Conservation (phyloP, 2,113 vertebrate species). For the Eurystomus gularis region DNA sequence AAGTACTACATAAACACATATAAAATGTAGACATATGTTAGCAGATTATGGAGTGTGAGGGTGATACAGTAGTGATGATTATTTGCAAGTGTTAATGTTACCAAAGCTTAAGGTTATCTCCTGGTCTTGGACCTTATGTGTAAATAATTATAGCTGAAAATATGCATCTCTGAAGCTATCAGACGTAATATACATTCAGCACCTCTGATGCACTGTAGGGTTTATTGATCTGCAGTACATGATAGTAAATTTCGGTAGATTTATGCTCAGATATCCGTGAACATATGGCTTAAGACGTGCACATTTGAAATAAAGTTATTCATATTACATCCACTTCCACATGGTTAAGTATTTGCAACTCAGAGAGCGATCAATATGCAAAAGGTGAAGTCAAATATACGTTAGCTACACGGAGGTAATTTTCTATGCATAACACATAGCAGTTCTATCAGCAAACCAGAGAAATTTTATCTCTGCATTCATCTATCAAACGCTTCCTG, state of each 20-base stretch:
- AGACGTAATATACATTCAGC: not conserved
- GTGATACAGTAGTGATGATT: conserved; percentile 51
- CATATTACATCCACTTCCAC: not conserved
- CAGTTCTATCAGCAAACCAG: not conserved
- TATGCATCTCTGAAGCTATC: not conserved
- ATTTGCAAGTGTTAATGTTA: conserved; percentile 61
- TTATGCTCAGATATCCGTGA: not conserved
- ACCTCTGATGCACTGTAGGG: not conserved
- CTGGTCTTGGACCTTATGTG: conserved; percentile 12
- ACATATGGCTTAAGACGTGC: conserved; percentile 31
- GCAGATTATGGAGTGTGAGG: conserved; percentile 58
- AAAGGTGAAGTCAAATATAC: conserved; percentile 37
- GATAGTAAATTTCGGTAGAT: conserved; percentile 20
- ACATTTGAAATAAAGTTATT: conserved; percentile 19
- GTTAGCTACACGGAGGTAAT: not conserved
- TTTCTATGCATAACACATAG: not conserved
- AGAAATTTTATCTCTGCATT: not conserved
- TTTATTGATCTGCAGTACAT: conserved; percentile 13
- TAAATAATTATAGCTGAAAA: conserved; percentile 39
- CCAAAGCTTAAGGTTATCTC: conserved; percentile 45
- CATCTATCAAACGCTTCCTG: not conserved
- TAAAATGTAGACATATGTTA: conserved; percentile 60
- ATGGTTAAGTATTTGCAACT: not conserved
- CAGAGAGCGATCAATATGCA: not conserved
- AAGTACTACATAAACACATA: conserved; percentile 58